Evolutionary conservation across 1,140 invertebrate genomes (phyloP).

Genomic region (Xylocopa sonorina): DNA sequence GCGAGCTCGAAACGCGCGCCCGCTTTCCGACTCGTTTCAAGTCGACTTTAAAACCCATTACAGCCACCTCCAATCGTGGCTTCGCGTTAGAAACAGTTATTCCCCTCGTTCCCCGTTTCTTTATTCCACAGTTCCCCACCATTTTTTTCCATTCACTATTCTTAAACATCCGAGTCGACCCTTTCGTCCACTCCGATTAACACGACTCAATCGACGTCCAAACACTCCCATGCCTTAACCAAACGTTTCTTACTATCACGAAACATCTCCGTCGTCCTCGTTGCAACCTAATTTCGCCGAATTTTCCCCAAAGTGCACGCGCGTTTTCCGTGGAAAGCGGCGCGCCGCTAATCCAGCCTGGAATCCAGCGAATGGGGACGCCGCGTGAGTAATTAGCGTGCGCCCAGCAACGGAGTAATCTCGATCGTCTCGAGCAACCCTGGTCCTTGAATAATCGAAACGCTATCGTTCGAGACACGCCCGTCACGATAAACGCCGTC

Average conservation of each 20-base stretch:
- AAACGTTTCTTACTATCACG: too few species aligned
- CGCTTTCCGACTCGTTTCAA: slow-evolving; percentile 24
- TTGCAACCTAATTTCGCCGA: neutral
- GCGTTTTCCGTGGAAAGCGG: neutral
- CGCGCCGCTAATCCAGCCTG: neutral
- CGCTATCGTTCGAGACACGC: slow-evolving; percentile 22
- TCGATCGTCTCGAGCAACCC: neutral
- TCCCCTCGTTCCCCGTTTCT: too few species aligned
- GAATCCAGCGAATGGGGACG: slow-evolving; percentile 20
- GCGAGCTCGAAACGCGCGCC: slow-evolving; percentile 6
- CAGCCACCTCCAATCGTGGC: slow-evolving; percentile 5
- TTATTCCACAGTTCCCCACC: too few species aligned
- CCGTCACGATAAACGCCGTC: slow-evolving; percentile 14
- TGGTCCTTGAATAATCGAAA: slow-evolving; percentile 34
- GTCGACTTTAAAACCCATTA: too few species aligned
- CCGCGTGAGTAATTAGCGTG: slow-evolving; percentile 41
- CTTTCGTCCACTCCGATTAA: too few species aligned
- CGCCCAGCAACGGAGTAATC: slow-evolving; percentile 14
- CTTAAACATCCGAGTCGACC: too few species aligned
- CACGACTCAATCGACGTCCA: too few species aligned
- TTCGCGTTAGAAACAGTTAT: too few species aligned
- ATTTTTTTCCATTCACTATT: too few species aligned
- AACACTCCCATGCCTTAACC: too few species aligned
- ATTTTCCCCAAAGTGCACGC: too few species aligned
- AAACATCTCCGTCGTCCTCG: too few species aligned